Percentiles rank a stretch among this genome's conserved stretches.
Evolutionary conservation across 2,888 invertebrate species (phyloP).

Genomic region (Eupithecia tripunctaria): DNA sequence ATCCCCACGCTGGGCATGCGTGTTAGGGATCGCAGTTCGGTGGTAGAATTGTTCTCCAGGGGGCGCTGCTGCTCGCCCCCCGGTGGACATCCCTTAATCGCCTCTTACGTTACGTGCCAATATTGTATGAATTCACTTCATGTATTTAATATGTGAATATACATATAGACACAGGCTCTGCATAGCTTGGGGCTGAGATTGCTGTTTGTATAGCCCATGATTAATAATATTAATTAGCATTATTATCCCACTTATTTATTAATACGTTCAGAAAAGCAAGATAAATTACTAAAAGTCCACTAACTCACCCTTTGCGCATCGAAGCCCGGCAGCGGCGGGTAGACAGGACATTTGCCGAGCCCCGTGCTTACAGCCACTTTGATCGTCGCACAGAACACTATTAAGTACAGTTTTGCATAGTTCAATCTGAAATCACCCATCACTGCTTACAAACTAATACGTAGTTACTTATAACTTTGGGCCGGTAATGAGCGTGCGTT

Average conservation of each 20-base stretch:
- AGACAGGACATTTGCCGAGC: conserved; percentile 88
- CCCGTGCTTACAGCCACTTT: conserved; percentile 75
- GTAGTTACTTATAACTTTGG: background rate
- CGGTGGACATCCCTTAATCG: no score
- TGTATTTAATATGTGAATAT: no score
- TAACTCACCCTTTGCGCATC: conserved; percentile 86
- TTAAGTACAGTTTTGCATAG: conserved; percentile 53
- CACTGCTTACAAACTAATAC: conserved; percentile 31
- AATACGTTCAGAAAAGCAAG: background rate
- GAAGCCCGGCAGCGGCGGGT: conserved; percentile 87
- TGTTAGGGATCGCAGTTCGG: no score
- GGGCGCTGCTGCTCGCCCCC: no score
- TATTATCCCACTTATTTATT: background rate
- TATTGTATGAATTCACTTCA: background rate
- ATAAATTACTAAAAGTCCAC: background rate
- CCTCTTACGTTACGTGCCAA: no score
- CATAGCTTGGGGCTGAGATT: no score
- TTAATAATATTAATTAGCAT: background rate
- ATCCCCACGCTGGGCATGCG: no score
- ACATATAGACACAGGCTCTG: no score
- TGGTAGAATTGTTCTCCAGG: no score
- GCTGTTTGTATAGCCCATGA: no score
- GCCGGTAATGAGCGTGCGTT: conserved; percentile 1
- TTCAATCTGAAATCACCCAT: conserved; percentile 71
- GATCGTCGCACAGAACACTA: conserved; percentile 59